A percentile compares a stretch with the other conserved stretches of the same genome.
phyloP scores from a whole-genome alignment of 37 sponge, comb jelly and placozoan genomes.

The Cladorhizidae sp. region DNA sequence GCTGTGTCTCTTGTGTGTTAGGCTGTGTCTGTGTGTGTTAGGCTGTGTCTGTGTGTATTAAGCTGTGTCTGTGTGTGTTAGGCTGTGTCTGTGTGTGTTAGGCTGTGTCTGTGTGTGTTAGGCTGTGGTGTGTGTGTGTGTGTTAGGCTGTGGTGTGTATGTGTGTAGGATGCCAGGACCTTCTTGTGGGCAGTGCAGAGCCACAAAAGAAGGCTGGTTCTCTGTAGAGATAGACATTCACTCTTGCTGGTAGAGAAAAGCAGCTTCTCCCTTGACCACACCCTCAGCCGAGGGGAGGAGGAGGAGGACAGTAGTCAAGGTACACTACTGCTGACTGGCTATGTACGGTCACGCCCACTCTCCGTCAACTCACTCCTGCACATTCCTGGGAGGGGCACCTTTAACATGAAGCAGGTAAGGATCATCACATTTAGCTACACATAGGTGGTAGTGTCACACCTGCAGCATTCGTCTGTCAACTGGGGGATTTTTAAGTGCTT shows the following conservation, averaged over 20 bases:
- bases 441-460: too few species aligned
- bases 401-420: slow-evolving; percentile 73
- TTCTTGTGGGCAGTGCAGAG: slow-evolving; percentile 56
- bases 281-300: slow-evolving; percentile 55
- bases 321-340: slow-evolving; percentile 78
- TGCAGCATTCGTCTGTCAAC: too few species aligned
- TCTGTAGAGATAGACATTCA: slow-evolving; percentile 63
- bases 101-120: too few species aligned
- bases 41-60: too few species aligned
- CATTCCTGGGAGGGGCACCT: slow-evolving; percentile 81
- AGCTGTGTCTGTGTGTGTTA: too few species aligned
- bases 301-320: slow-evolving; percentile 20
- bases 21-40: too few species aligned
- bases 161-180: slow-evolving; percentile 55
- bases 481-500: too few species aligned
- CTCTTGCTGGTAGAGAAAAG: slow-evolving; percentile 71
- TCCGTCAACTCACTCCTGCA: slow-evolving; percentile 83
- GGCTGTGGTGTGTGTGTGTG: too few species aligned
- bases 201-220: slow-evolving; percentile 64
- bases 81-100: too few species aligned
- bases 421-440: too few species aligned
- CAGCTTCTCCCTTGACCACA: slow-evolving; percentile 28
- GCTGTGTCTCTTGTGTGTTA: slow-evolving; percentile 63
- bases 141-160: too few species aligned
- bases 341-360: slow-evolving; percentile 75